Evolutionary conservation across 2,797 vertebrate genomes (phyloP).

Genomic region (Cossypha niveicapilla): DNA sequence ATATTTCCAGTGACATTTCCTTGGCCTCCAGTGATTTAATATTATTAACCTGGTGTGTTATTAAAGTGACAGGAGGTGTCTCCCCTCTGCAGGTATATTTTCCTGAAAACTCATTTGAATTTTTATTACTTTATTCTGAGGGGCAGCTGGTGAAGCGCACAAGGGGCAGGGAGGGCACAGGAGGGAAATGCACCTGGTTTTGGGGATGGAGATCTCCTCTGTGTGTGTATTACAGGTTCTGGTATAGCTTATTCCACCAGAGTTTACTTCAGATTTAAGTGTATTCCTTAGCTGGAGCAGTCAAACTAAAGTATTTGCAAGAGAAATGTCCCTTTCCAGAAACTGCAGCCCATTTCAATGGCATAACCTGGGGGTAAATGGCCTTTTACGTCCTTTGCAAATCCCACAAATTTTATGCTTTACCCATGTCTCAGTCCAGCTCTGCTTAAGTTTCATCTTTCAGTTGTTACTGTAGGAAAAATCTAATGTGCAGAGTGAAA

Average conservation of each 20-base stretch:
- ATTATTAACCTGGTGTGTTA: conserved; percentile 48
- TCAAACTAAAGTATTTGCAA: not conserved
- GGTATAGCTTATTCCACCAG: not conserved
- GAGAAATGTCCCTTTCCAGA: not conserved
- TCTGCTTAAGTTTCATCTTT: not conserved
- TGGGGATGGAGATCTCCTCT: not conserved
- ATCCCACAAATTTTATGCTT: not conserved
- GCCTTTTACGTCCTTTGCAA: not conserved
- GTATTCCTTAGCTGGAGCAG: not conserved
- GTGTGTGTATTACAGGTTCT: not conserved
- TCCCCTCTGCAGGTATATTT: conserved; percentile 20
- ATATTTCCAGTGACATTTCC: conserved; percentile 53
- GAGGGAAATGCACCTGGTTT: not conserved
- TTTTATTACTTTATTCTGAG: conserved; percentile 53
- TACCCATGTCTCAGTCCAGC: not conserved
- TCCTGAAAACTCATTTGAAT: conserved; percentile 52
- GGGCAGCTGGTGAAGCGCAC: not conserved
- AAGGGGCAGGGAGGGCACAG: not conserved
- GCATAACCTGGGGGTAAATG: not conserved
- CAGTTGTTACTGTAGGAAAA: not conserved
- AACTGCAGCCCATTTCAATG: not conserved
- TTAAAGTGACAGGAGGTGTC: conserved; percentile 52
- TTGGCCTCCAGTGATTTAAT: conserved; percentile 46
- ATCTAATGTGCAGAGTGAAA: not conserved
- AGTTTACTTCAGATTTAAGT: not conserved